Conservation (phyloP, 2,888 invertebrate genomes). For the Thalpophila matura region DNA sequence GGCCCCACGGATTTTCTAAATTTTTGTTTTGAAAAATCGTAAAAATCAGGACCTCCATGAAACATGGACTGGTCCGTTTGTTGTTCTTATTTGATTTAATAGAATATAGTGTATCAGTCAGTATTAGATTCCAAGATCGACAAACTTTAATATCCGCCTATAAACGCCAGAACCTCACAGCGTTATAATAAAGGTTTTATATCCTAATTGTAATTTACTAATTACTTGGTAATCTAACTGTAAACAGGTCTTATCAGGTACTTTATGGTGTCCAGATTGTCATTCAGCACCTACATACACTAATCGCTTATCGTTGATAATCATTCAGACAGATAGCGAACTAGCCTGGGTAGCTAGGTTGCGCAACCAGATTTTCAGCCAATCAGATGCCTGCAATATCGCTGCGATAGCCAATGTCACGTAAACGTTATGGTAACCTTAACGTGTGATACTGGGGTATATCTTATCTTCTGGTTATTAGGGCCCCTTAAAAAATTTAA, state of each 20-base stretch:
- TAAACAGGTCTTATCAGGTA: slow-evolving; percentile 35
- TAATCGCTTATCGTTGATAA: slow-evolving; percentile 51
- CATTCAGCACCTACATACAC: slow-evolving; percentile 41
- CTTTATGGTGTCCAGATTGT: slow-evolving; percentile 37
- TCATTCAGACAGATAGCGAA: slow-evolving; percentile 39
- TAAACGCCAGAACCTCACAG: too few species aligned
- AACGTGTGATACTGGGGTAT: not conserved
- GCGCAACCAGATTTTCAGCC: slow-evolving; percentile 16
- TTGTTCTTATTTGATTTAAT: too few species aligned
- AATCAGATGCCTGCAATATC: not conserved
- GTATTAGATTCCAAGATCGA: too few species aligned
- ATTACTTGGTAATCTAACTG: slow-evolving; percentile 29
- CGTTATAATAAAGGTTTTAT: not conserved
- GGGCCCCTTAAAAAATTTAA: too few species aligned
- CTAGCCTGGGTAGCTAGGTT: slow-evolving; percentile 3
- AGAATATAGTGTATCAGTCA: too few species aligned
- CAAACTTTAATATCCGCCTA: too few species aligned
- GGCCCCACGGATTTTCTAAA: too few species aligned
- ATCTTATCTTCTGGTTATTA: not conserved
- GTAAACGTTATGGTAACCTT: slow-evolving; percentile 26
- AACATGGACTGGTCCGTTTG: too few species aligned
- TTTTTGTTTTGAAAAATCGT: too few species aligned
- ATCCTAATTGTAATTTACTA: slow-evolving; percentile 27
- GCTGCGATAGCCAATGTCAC: slow-evolving; percentile 1
- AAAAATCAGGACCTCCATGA: too few species aligned